Conservation (phyloP, 2,888 invertebrate species). For the Lottia gigantea region DNA sequence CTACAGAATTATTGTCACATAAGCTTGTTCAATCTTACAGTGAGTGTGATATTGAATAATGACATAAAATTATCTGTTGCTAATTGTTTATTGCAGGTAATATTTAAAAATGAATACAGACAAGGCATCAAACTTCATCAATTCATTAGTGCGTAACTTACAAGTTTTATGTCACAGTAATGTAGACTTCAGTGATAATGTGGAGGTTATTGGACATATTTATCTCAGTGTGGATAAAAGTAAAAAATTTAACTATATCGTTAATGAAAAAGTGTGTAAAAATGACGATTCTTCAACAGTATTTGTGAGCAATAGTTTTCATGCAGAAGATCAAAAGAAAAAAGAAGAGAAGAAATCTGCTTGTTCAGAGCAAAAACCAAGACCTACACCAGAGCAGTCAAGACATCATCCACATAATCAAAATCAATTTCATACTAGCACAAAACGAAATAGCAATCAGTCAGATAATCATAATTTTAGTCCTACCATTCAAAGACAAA, state of each 20-base stretch:
- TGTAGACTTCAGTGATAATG: slow-evolving; percentile 35
- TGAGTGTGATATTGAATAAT: too few relatives aligned
- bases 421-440: neutral
- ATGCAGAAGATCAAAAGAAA: slow-evolving; percentile 20
- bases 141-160: slow-evolving; percentile 31
- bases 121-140: slow-evolving; percentile 34
- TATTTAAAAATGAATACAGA: slow-evolving; percentile 32
- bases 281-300: slow-evolving; percentile 34
- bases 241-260: slow-evolving; percentile 33
- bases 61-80: neutral
- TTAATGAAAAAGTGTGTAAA: slow-evolving; percentile 38
- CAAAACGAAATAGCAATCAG: neutral
- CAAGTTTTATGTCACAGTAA: slow-evolving; percentile 36
- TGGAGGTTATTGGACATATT: slow-evolving; percentile 36
- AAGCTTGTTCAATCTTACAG: too few relatives aligned
- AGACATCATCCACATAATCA: neutral
- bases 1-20: too few relatives aligned
- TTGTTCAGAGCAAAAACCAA: neutral
- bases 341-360: neutral
- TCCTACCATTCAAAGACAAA: neutral
- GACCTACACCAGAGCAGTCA: neutral
- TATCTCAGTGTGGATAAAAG: slow-evolving; percentile 33
- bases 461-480: neutral
- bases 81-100: neutral
- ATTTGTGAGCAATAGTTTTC: slow-evolving; percentile 37